Base-by-base conservation (phyloP, 2,888 invertebrate genomes). In the Dorcus hopei region DNA sequence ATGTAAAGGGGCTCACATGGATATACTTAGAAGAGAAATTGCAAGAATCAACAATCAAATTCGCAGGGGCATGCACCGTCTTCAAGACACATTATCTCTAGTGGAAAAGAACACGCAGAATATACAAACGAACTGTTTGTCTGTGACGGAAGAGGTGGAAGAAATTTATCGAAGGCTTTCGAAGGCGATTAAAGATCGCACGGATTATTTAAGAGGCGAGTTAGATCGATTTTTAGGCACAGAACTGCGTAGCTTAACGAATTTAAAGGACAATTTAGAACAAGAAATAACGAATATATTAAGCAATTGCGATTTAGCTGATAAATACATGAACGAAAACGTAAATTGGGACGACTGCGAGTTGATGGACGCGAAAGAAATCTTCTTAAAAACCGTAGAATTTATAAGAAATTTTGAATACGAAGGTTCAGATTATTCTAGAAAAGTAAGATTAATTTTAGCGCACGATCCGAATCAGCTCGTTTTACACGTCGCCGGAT, bases 1-100 rank as follows among this genome's bases (percentile, higher is more conserved):
- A 74, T 99, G 99, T 81, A 96, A 96, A 79, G 89, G 91, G 58
- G 94, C 95, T 9, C 97, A 98, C 78, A 91, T 95, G 89, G 97
- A 97, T 77, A 95, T 97, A 66, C 81, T 97, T 59, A 87, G 95
- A 68, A 85, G 96, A 59, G 79, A 79, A 70, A 79, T 79, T 33
- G 71, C 75, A 6, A 74, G 79, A 61, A 78, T 79, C 51, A 77
- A 78, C 63, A 78, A 79, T 58, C 74, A 80, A 78, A 88, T 94
- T 61, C 86, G 93, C 58, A 86, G 97, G 70, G 93, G 95, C 52
- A 80, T 96, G 57, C 94, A 95, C 78, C 85, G 95, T 66, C 80
- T 96, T 63, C 93, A 94, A 79, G 95, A 96, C 75, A 90, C 93
- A 33, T 80, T 94, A 64, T 82, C 88, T 49, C 78, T 91, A 53